These are phyloP conservation scores for Chanos chanos DNA, from an alignment of 2,797 vertebrate species.

Conservation along the genomic window DNA sequence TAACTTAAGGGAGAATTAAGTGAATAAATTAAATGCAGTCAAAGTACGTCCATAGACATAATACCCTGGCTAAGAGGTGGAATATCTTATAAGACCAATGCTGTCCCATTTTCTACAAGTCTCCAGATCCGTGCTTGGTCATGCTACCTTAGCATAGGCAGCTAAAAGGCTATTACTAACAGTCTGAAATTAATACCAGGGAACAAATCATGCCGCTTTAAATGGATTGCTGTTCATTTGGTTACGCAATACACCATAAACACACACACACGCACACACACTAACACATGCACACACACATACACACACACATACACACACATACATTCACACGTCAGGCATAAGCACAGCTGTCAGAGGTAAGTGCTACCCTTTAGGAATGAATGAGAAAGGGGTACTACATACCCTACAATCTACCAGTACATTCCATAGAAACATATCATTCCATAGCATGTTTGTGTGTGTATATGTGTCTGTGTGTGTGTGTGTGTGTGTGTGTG, in stretches of 20 bases:
- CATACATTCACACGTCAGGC: not conserved
- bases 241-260: not conserved
- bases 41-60: slow-evolving; percentile 31
- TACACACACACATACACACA: not conserved
- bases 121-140: slow-evolving; percentile 29
- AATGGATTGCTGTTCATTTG: too few relatives aligned
- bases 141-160: not conserved
- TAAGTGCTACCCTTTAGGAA: too few relatives aligned
- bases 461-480: slow-evolving; percentile 1
- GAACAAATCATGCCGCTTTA: not conserved
- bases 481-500: not conserved
- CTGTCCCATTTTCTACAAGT: slow-evolving; percentile 24
- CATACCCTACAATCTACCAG: not conserved
- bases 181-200: slow-evolving; percentile 27
- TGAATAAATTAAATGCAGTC: slow-evolving; percentile 11
- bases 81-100: slow-evolving; percentile 12
- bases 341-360: not conserved
- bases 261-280: not conserved
- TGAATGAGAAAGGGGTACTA: too few relatives aligned
- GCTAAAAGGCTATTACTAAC: slow-evolving; percentile 1
- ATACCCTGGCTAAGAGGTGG: slow-evolving; percentile 22
- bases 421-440: slow-evolving; percentile 25
- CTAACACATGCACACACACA: not conserved
- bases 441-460: slow-evolving; percentile 22
- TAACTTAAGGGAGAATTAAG: slow-evolving; percentile 6